Percentiles rank a stretch among this genome's conserved stretches.
phyloP scores from a whole-genome alignment of 2,113 vertebrate species.

The Cromileptes altivelis region DNA sequence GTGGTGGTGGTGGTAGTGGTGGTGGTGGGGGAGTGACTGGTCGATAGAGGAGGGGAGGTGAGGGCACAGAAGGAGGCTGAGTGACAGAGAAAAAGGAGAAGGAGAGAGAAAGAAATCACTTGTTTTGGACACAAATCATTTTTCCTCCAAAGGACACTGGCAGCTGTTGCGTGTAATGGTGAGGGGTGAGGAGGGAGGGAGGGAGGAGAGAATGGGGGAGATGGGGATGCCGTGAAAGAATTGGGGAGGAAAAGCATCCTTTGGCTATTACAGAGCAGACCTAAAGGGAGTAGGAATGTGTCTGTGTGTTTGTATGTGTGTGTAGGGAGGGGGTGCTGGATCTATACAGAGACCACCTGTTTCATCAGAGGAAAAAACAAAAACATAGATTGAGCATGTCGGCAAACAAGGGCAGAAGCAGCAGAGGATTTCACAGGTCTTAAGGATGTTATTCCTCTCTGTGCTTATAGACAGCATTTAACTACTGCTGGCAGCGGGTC shows the following conservation, averaged over 20 bases:
- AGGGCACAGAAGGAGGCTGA: constrained; percentile 47
- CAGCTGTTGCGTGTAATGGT: constrained; percentile 79
- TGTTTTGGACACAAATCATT: constrained; percentile 80
- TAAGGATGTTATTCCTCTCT: constrained; percentile 46
- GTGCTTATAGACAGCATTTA: constrained; percentile 29
- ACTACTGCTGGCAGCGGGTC: constrained; percentile 35
- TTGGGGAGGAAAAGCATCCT: constrained; percentile 61
- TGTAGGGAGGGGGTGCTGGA: background rate
- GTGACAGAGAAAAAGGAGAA: background rate
- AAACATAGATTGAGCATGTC: constrained; percentile 54
- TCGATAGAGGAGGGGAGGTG: constrained; percentile 48
- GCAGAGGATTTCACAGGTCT: constrained; percentile 58
- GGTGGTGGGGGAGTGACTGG: constrained; percentile 47
- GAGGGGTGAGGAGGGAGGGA: constrained; percentile 15
- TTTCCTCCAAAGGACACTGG: constrained; percentile 77
- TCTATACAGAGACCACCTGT: constrained; percentile 74
- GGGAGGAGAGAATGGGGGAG: constrained; percentile 10
- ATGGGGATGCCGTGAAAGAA: constrained; percentile 54
- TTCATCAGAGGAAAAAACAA: constrained; percentile 60
- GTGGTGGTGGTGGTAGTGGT: constrained; percentile 45
- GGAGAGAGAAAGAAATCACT: constrained; percentile 52
- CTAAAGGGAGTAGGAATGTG: constrained; percentile 24
- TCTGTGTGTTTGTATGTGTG: constrained; percentile 21
- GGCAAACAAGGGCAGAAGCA: constrained; percentile 59
- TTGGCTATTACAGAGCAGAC: constrained; percentile 61